A percentile compares a stretch with the other conserved stretches of the same genome.
Evolutionary conservation across 2,888 invertebrate species (phyloP).

Genomic region (Cephonodes hylas): DNA sequence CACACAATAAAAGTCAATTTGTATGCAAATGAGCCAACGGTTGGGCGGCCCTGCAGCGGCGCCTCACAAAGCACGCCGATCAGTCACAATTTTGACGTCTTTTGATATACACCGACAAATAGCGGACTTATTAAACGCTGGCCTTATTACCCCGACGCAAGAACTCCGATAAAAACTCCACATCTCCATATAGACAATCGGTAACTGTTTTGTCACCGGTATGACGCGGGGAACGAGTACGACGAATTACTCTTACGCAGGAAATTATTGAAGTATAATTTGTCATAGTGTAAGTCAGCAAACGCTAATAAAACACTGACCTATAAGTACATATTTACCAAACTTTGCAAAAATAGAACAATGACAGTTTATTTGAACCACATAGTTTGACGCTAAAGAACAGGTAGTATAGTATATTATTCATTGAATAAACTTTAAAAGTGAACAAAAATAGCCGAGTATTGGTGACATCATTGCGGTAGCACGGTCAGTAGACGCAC

Average conservation of each 20-base stretch:
- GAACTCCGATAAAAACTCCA: neutral
- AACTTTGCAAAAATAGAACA: too few relatives aligned
- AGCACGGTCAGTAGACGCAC: too few relatives aligned
- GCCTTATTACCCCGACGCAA: conserved; percentile 3
- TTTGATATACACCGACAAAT: conserved; percentile 76
- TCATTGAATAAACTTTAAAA: too few relatives aligned
- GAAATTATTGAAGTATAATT: neutral
- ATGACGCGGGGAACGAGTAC: neutral
- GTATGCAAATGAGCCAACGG: conserved; percentile 58
- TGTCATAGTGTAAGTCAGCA: neutral
- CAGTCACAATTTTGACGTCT: conserved; percentile 72
- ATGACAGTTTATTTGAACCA: too few relatives aligned
- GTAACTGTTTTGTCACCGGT: neutral
- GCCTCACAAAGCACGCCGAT: conserved; percentile 50
- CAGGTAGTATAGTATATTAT: too few relatives aligned
- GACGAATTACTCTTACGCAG: neutral
- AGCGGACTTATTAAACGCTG: conserved; percentile 33
- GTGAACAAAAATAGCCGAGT: too few relatives aligned
- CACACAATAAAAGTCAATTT: conserved; percentile 48
- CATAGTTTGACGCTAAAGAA: too few relatives aligned
- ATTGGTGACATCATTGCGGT: too few relatives aligned
- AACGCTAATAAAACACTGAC: neutral
- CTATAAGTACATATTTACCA: neutral
- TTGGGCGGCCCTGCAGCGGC: conserved; percentile 64
- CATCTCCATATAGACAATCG: neutral